Evolutionary conservation across 2,888 invertebrate species (phyloP).

Genomic region (Aethes cnicana): DNA sequence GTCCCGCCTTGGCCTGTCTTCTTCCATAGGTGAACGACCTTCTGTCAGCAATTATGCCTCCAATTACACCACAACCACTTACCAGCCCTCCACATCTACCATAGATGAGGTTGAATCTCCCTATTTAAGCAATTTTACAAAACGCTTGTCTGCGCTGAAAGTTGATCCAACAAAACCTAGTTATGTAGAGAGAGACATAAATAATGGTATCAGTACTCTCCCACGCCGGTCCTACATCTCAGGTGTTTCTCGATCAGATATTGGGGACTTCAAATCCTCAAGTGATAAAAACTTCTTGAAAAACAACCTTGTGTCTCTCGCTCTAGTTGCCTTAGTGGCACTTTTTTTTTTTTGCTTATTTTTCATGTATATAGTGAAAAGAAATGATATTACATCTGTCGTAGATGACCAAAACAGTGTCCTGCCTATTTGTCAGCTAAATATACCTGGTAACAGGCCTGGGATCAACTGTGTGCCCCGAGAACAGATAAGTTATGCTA

Average conservation of each 20-base stretch:
- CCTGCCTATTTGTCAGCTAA: slow-evolving; percentile 81
- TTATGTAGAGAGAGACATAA: slow-evolving; percentile 62
- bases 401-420: slow-evolving; percentile 80
- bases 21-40: slow-evolving; percentile 63
- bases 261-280: slow-evolving; percentile 64
- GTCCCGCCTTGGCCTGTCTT: slow-evolving; percentile 80
- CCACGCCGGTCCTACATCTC: slow-evolving; percentile 69
- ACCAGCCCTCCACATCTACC: slow-evolving; percentile 64
- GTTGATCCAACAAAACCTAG: slow-evolving; percentile 60
- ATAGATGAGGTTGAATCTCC: slow-evolving; percentile 84
- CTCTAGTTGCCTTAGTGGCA: slow-evolving; percentile 82
- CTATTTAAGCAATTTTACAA: slow-evolving; percentile 87
- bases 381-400: slow-evolving; percentile 80
- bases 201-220: slow-evolving; percentile 65
- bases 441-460: slow-evolving; percentile 76
- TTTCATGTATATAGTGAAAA: slow-evolving; percentile 86
- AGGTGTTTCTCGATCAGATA: slow-evolving; percentile 62
- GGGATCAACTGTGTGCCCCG: slow-evolving; percentile 86
- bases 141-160: slow-evolving; percentile 79
- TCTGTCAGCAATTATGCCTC: slow-evolving; percentile 56
- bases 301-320: slow-evolving; percentile 85
- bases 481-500: slow-evolving; percentile 83
- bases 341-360: slow-evolving; percentile 86
- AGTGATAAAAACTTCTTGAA: slow-evolving; percentile 79
- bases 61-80: slow-evolving; percentile 55